Evolutionary conservation across 2,888 invertebrate genomes (phyloP).

Genomic region (Capitulum mitella): DNA sequence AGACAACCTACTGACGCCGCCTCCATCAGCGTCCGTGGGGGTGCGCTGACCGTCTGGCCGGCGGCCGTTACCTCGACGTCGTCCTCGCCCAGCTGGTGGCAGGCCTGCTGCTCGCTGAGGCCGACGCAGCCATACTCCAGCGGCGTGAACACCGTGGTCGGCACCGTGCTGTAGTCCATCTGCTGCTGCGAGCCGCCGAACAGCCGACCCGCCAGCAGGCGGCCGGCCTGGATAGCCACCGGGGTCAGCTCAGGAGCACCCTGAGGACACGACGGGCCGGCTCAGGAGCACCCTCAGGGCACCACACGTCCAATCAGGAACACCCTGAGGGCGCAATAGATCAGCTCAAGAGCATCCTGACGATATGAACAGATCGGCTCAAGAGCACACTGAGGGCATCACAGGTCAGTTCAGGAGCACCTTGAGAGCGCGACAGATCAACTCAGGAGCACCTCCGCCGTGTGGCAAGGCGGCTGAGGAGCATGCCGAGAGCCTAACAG

Average conservation of each 20-base stretch:
- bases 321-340: too few relatives aligned
- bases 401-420: conserved; percentile 53
- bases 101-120: conserved; percentile 51
- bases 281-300: too few relatives aligned
- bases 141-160: conserved; percentile 57
- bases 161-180: conserved; percentile 50
- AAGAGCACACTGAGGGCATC: too few relatives aligned
- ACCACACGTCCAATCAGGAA: too few relatives aligned
- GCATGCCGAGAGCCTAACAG: too few relatives aligned
- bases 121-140: conserved; percentile 56
- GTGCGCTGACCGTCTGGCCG: too few relatives aligned
- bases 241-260: conserved; percentile 54
- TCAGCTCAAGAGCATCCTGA: too few relatives aligned
- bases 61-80: conserved; percentile 47
- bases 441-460: too few relatives aligned
- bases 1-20: too few relatives aligned
- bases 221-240: conserved; percentile 53
- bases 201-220: conserved; percentile 47
- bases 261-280: conserved; percentile 38
- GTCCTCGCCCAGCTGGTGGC: conserved; percentile 46
- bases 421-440: conserved; percentile 40
- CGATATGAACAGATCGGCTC: too few relatives aligned
- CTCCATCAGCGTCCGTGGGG: too few relatives aligned
- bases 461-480: too few relatives aligned
- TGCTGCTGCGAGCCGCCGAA: conserved; percentile 2